Conservation (phyloP, 2,113 vertebrate species). For the Psittacula cyanocephala region DNA sequence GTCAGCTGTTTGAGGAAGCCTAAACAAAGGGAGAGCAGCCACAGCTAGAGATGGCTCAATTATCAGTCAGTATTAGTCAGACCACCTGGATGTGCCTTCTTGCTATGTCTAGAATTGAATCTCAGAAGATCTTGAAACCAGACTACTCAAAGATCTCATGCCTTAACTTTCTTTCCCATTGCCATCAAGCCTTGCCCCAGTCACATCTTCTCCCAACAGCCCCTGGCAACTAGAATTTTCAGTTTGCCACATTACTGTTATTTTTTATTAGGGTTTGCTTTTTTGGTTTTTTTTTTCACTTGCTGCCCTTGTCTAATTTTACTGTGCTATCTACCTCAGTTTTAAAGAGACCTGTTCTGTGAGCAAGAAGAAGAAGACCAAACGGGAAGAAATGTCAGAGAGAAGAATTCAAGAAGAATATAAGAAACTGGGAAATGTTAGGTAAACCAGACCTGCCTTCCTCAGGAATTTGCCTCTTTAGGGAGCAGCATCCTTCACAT, state of each 20-base stretch:
- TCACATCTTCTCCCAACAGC: not conserved
- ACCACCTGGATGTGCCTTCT: not conserved
- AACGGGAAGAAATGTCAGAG: constrained; percentile 91
- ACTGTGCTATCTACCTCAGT: constrained; percentile 66
- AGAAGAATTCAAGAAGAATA: constrained; percentile 94
- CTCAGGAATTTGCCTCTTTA: not conserved
- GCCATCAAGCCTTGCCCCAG: not conserved
- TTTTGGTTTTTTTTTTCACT: no score
- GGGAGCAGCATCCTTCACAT: not conserved
- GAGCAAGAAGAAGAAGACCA: constrained; percentile 95
- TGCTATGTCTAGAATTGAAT: not conserved
- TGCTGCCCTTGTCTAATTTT: not conserved
- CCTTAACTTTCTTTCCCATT: not conserved
- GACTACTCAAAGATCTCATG: not conserved
- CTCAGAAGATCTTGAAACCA: not conserved
- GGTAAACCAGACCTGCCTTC: constrained; percentile 68
- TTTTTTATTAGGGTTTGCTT: not conserved
- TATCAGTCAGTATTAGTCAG: not conserved
- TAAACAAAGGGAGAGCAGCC: not conserved
- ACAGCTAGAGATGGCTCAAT: not conserved
- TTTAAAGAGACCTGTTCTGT: constrained; percentile 96
- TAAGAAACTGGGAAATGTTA: constrained; percentile 89
- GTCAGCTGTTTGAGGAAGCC: not conserved
- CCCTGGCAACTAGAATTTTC: not conserved
- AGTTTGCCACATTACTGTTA: not conserved